Conservation (phyloP, 2,888 invertebrate species). For the Dicyrtoma fusca region DNA sequence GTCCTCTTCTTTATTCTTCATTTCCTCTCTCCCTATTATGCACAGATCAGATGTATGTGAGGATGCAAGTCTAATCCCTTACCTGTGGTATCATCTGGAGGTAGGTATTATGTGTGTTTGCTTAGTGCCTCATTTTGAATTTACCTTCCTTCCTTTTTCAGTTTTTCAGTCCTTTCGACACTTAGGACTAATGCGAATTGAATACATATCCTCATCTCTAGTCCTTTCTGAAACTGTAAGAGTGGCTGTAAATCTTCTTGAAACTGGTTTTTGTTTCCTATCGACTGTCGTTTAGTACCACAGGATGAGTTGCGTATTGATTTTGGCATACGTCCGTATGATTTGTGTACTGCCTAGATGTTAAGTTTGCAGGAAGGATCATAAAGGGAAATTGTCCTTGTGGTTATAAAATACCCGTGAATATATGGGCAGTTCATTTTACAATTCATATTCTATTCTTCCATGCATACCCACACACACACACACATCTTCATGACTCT, state of each 20-base stretch:
- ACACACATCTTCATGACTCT: too few species aligned
- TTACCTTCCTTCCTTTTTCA: too few species aligned
- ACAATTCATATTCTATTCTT: too few species aligned
- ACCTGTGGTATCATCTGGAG: too few species aligned
- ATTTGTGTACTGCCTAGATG: neutral
- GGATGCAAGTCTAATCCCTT: neutral
- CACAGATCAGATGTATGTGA: neutral
- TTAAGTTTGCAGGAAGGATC: constrained; percentile 6
- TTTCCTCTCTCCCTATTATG: neutral
- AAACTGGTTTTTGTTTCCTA: constrained; percentile 24
- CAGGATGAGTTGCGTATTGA: constrained; percentile 7
- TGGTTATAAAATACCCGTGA: too few species aligned
- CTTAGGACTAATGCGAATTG: too few species aligned
- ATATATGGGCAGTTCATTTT: too few species aligned
- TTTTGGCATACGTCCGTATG: constrained; percentile 20
- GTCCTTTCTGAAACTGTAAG: constrained; percentile 12
- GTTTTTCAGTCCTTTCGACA: too few species aligned
- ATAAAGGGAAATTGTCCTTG: neutral
- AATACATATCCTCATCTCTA: neutral
- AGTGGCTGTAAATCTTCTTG: constrained; percentile 6
- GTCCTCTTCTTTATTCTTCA: neutral
- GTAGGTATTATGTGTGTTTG: too few species aligned
- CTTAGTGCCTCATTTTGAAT: too few species aligned
- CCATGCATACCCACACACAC: too few species aligned
- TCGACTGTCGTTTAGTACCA: neutral